Conservation (phyloP, 2,888 invertebrate species). For the Dugesia japonica region DNA sequence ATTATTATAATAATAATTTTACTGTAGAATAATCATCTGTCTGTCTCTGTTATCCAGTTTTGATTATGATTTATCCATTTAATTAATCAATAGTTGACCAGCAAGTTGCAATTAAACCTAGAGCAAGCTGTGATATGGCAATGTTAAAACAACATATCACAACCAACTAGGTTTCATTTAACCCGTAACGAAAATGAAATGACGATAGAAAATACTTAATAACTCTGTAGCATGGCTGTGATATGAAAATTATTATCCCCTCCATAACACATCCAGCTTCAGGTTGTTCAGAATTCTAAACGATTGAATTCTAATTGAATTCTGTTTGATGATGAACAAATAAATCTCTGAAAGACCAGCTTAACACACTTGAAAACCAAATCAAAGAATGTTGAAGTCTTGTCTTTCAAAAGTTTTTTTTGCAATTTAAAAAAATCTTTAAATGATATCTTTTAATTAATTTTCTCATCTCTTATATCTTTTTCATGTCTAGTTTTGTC, state of each 20-base stretch:
- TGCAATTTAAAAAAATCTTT: too few relatives aligned
- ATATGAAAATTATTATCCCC: background rate
- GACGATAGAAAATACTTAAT: background rate
- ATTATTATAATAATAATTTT: background rate
- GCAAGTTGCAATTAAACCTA: background rate
- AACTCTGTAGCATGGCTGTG: slow-evolving; percentile 11
- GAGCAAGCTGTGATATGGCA: slow-evolving; percentile 20
- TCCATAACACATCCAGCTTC: background rate
- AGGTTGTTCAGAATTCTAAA: background rate
- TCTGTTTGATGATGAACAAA: background rate
- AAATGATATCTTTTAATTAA: too few relatives aligned
- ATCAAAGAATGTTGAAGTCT: background rate
- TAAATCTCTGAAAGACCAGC: background rate
- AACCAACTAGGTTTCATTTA: slow-evolving; percentile 1
- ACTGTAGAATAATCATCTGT: background rate
- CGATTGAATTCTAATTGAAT: background rate
- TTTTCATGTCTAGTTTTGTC: too few relatives aligned
- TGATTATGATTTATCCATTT: too few relatives aligned
- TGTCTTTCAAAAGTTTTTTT: background rate
- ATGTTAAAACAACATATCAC: background rate
- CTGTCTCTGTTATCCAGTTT: too few relatives aligned
- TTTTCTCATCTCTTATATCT: too few relatives aligned
- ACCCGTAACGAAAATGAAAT: background rate
- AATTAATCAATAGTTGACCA: background rate
- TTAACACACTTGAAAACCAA: background rate